Base-by-base conservation (phyloP, 2,888 invertebrate genomes). In the Troides helena region DNA sequence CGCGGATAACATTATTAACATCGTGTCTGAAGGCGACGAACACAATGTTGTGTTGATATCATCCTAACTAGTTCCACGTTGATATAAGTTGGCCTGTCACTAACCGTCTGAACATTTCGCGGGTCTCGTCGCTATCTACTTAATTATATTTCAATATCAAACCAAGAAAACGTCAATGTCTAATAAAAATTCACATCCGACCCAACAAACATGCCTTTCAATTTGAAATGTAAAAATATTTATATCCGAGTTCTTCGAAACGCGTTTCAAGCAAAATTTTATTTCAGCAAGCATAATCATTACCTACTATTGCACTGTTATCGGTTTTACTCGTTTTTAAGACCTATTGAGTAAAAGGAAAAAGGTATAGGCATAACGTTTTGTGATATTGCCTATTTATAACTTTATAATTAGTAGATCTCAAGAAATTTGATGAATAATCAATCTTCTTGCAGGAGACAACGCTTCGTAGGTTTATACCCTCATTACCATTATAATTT, bases 221-320 rank as follows among this genome's bases (percentile, higher is more conserved):
- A 59, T 43, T n/a, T 63, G 30, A 64, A 63, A 59, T 59, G 23
- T 25, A 25, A 59, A 59, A 23, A 59, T 14, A 59, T 25, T 25
- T 23, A 25, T 23, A 25, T 8, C 4, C 3, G 25, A 58, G 6
- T 58, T 58, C 8, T 58, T 25, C 50, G 50, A 50, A 2, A 39
- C 39, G 18, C 17, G 50, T 50, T 50, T 17, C 17, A 17, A 50
- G 50, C 50, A 5, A 50, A 50, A 50, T 18, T 50, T 12, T 50
- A 50, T 50, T 50, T 50, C 50, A 50, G 18, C 3, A 12, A 18
- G 17, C 50, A 2, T 50, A 17, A 18, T 50, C 14, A 50, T 50
- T 50, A 18, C 18, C 50, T 14, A 50, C 18, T 50, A 50, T 50
- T 50, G 50, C 14, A 50, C 50, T 50, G 50, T 17, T 50, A 50